These are phyloP conservation scores for Pseudorhiza aurosa DNA, from an alignment of 30 jellyfish, hydroid and myxozoan species.

Conservation along the genomic window DNA sequence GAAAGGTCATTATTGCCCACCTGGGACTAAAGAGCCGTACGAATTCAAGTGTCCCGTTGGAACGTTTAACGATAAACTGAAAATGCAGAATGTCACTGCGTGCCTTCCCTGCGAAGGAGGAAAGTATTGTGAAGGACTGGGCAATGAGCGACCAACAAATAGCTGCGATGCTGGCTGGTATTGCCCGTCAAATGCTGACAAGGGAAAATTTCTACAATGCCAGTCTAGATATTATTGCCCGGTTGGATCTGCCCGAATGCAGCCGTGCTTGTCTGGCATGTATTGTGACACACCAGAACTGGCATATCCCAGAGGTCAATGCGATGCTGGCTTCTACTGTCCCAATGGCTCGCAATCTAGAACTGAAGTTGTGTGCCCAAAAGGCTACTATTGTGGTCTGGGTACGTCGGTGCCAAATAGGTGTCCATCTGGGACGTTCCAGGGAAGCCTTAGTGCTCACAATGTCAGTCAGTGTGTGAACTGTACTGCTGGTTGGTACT, in stretches of 20 bases:
- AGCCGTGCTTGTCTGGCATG: constrained; percentile 81
- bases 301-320: constrained; percentile 74
- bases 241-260: constrained; percentile 82
- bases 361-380: constrained; percentile 69
- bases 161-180: constrained; percentile 89
- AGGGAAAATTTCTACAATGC: constrained; percentile 54
- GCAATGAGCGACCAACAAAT: constrained; percentile 77
- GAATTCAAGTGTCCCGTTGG: constrained; percentile 90
- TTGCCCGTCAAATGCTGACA: constrained; percentile 86
- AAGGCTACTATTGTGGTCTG: constrained; percentile 82
- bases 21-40: constrained; percentile 82
- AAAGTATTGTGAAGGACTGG: constrained; percentile 87
- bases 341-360: constrained; percentile 81
- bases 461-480: constrained; percentile 62
- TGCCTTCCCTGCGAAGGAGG: constrained; percentile 90
- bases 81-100: constrained; percentile 55
- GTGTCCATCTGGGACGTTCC: constrained; percentile 87
- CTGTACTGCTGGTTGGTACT: constrained; percentile 88
- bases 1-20: constrained; percentile 90
- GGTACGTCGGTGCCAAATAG: constrained; percentile 73
- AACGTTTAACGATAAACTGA: constrained; percentile 70
- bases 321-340: constrained; percentile 94
- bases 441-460: constrained; percentile 64
- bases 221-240: constrained; percentile 88
- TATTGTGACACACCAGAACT: constrained; percentile 73